Evolutionary conservation across 2,888 invertebrate species (phyloP), one percentile per base, ranked within the genome.

Genomic region (Sesia apiformis): DNA sequence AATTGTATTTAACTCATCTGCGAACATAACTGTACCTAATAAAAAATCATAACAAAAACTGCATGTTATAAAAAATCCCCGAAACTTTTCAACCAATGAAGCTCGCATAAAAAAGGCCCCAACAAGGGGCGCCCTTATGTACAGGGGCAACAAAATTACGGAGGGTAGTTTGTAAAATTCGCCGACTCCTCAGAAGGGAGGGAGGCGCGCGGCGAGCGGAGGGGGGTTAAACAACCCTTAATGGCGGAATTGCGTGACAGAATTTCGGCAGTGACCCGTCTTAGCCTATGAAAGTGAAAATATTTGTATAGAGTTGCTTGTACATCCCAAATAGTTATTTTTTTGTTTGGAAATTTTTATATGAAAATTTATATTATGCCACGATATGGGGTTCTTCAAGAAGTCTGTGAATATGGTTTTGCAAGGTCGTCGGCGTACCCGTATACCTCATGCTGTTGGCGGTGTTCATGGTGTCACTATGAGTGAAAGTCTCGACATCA

Each of bases 161-260:
- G 69, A 74, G 83, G 85, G 86, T 82, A 84, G 85, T 82, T 84
- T 83, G 78, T 84, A 76, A 86, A 88, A 85, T 86, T 89, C 76
- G 85, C 86, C 82, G 84, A 74, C 76, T 77, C 73, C 70, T 73
- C 70, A 64, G 67, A 57, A 63, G 8, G n/a, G 53, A 38, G 66
- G 65, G 66, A 65, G 60, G 63, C 58, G 54, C 54, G 58, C 55
- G 59, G 60, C 67, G 59, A 59, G 53, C 65, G 58, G 64, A 66
- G 66, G 70, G 75, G 74, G 74, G 65, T 64, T 67, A 73, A 79
- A 81, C 85, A 78, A 81, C 82, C 84, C 86, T 77, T 90, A 90
- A 90, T 90, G 88, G 90, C 78, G 71, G 79, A 67, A 88, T 90
- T 78, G 90, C 90, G 90, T 90, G 90, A 85, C 88, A 84, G 81